Conservation (phyloP, 64 coral and sea anemone genomes). For the Montipora capricornis region DNA sequence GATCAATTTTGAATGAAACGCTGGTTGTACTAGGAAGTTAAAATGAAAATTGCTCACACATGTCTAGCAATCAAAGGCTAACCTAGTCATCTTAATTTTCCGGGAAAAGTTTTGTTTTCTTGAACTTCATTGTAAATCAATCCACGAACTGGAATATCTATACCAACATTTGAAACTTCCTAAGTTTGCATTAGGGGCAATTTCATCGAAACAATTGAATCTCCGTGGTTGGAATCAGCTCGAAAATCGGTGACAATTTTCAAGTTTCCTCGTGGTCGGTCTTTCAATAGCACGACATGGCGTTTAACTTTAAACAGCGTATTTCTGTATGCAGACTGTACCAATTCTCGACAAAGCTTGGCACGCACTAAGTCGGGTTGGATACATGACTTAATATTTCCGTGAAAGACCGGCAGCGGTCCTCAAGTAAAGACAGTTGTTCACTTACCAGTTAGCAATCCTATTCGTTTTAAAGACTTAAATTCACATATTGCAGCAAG, state of each 20-base stretch:
- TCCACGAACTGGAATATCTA: background rate
- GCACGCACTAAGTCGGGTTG: background rate
- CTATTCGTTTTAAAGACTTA: background rate
- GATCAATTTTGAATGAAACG: constrained; percentile 1
- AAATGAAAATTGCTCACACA: background rate
- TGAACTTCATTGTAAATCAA: background rate
- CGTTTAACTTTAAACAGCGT: background rate
- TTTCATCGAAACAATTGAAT: background rate
- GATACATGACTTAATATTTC: background rate
- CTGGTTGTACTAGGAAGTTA: background rate
- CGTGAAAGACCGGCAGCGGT: background rate
- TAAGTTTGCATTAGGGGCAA: background rate
- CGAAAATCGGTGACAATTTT: background rate
- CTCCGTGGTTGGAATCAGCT: background rate
- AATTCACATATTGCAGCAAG: background rate
- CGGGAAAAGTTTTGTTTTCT: background rate
- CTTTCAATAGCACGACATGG: background rate
- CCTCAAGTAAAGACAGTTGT: background rate
- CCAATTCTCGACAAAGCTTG: background rate
- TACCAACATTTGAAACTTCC: background rate
- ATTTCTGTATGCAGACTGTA: background rate
- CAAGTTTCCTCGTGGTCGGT: background rate
- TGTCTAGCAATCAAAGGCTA: constrained; percentile 1
- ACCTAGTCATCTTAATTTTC: background rate
- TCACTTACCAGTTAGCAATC: background rate